phyloP scores from a whole-genome alignment of 2,113 vertebrate species.

The Marmota flaviventris region DNA sequence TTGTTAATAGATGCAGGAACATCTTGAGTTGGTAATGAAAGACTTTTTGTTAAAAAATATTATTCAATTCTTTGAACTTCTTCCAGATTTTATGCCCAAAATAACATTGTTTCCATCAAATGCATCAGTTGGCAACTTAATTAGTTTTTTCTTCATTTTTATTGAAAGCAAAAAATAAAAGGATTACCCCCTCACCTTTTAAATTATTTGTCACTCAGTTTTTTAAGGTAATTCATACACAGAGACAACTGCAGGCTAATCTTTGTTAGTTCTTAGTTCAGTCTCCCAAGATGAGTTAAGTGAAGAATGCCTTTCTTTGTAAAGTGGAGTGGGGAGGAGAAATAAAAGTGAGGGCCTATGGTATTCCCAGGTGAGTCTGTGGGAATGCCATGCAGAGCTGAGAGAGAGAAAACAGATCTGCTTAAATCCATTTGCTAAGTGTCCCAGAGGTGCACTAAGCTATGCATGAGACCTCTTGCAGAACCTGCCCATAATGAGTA shows the following conservation, averaged over 20 bases:
- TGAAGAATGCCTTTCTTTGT: neutral
- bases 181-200: neutral
- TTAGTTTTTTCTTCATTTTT: conserved; percentile 14
- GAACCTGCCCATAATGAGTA: neutral
- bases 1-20: neutral
- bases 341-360: no score
- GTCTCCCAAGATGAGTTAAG: neutral
- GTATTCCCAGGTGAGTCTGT: neutral
- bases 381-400: neutral
- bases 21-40: neutral
- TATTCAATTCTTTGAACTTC: neutral
- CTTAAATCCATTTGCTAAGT: neutral
- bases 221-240: neutral
- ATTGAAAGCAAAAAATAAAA: conserved; percentile 13
- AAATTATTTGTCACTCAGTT: neutral
- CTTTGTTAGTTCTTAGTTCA: neutral
- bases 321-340: neutral
- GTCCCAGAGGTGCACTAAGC: neutral
- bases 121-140: neutral
- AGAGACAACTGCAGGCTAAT: neutral
- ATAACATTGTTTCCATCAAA: neutral
- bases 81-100: neutral
- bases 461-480: neutral
- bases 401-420: neutral
- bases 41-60: neutral